Evolutionary conservation across 2,888 invertebrate species (phyloP), one percentile per base, ranked within the genome.

Genomic region (Volucella zonaria): DNA sequence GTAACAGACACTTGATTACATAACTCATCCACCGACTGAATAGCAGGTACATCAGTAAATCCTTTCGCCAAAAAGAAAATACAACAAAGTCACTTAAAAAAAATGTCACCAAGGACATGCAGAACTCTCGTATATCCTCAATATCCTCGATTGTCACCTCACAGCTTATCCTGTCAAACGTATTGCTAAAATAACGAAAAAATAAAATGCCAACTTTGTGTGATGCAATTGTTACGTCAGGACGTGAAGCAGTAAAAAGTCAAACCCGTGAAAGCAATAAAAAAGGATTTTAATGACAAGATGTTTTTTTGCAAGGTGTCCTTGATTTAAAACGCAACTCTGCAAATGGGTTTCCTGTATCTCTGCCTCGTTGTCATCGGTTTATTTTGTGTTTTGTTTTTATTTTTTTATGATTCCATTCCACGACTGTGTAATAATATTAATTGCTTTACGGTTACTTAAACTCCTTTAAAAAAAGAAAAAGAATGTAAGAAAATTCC

Each of bases 391-490:
- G 38, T 64, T 61, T 47, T 51, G n/a, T 59, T 68, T 68, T 66
- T 56, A 38, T 61, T 64, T 59, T 67, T 54, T 59, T 68, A 68
- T 73, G 51, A 54, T 31, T 31, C 12, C 61, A 12, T 56, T 51
- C 15, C 52, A 38, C 59, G 62, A 31, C 38, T 49, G 54, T 66
- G 61, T 71, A 79, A 77, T 77, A 68, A 43, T 59, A 71, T 81
- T 80, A 85, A 85, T 85, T 81, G 81, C 73, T 81, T 85, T 85
- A 85, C 59, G 80, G 80, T 68, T 76, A 64, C 70, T 79, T 54
- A 62, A 68, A 56, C 64, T 47, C 15, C 12, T 61, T n/a, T 11
- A 62, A 73, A 31, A 66, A 47, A 18, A 11, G 42, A 31, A 66
- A 47, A 18, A 11, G 42, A 52, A 54, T 31, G 54, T 51, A 14